Evolutionary conservation across 2,797 vertebrate genomes (phyloP), one percentile per base, ranked within the genome.

Genomic region (Leptodactylus fallax): DNA sequence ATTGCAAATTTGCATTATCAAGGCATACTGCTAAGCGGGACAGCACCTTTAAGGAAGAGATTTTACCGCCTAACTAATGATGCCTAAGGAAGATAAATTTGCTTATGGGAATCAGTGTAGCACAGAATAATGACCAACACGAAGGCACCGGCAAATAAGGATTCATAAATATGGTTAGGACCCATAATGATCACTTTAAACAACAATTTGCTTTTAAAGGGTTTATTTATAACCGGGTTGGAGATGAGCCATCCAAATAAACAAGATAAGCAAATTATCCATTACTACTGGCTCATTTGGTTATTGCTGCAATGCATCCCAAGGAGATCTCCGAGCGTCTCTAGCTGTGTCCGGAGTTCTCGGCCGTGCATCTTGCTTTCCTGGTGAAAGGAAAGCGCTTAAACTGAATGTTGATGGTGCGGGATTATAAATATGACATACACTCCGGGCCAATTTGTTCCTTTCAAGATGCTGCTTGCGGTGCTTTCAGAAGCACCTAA

Each of bases 201-300:
- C 84, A 80, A 88, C 77, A 86, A 89, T 89, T 89, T 85, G 83
- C 83, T 85, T 89, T 89, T 86, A 89, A 86, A 69, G 21, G 82
- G 72, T 89, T 86, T 88, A 85, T 88, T 83, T 86, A 89, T 89
- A 86, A 86, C 84, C 81, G 71, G 71, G 83, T 86, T 86, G 88
- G 84, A 89, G 79, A 82, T 6, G 60, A 78, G 84, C 71, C 71
- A 88, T 86, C 79, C 72, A 89, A 86, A 82, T 74, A 89, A 89
- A 86, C 69, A 89, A 82, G 88, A 89, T 89, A 86, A 86, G 84
- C 88, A 89, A 86, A 89, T 89, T 83, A 89, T 86, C 84, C 71
- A 89, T 89, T 89, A 89, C 83, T n/a, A 67, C 79, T 83, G 88
- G 60, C 83, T 86, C 49, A 19, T 17, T 81, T 27, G 60, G 88